Percentiles rank a stretch among this genome's conserved stretches.
Conservation (phyloP, 2,113 vertebrate species). For the Osmerus mordax region DNA sequence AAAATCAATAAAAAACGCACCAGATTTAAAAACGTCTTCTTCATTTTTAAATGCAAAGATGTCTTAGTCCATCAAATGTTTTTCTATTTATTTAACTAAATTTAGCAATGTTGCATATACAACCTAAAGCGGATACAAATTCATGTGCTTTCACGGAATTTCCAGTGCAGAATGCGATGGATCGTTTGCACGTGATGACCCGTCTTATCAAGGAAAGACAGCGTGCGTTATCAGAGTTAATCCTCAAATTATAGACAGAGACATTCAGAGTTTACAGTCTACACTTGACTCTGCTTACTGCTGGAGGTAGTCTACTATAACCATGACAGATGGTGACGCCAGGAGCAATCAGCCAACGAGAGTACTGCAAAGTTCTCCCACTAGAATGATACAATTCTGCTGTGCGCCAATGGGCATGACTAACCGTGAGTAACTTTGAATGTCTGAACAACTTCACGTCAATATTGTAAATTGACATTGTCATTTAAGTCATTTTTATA, state of each 20-base stretch:
- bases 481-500: no score
- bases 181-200: neutral
- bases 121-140: neutral
- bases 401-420: no score
- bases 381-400: no score
- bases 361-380: conserved; percentile 18
- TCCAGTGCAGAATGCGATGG: neutral
- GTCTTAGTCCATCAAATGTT: conserved; percentile 12
- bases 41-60: conserved; percentile 44
- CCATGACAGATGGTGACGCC: conserved; percentile 62
- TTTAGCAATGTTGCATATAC: no score
- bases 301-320: conserved; percentile 37
- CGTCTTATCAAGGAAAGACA: neutral
- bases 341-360: conserved; percentile 60
- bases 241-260: neutral
- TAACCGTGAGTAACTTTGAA: no score
- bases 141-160: neutral
- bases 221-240: no score
- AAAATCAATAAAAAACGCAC: conserved; percentile 47
- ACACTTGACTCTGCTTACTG: conserved; percentile 58
- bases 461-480: no score
- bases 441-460: no score
- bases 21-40: conserved; percentile 36
- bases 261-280: conserved; percentile 44
- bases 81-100: no score